These are phyloP conservation scores for Coturnix japonica DNA, from an alignment of 2,113 vertebrate genomes.

Conservation along the genomic window DNA sequence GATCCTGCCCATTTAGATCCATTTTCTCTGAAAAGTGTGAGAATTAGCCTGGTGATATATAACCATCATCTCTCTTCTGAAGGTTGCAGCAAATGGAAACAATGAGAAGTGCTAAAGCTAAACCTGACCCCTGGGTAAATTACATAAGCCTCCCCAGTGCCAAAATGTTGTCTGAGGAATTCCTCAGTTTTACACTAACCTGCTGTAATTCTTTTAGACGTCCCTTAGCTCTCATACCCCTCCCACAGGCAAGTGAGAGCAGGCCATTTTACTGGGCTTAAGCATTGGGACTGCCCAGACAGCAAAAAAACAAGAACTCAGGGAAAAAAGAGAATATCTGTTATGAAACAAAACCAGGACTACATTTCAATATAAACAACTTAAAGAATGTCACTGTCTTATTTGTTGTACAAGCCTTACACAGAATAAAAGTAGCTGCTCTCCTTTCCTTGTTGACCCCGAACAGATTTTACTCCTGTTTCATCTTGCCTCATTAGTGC, in stretches of 20 bases:
- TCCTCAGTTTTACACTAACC: slow-evolving; percentile 38
- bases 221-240: slow-evolving; percentile 38
- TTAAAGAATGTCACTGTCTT: not conserved
- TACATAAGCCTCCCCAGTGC: slow-evolving; percentile 57
- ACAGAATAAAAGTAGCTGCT: not conserved
- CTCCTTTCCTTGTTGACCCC: not conserved
- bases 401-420: not conserved
- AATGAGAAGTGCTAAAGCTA: slow-evolving; percentile 44
- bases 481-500: not conserved
- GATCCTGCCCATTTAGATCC: not conserved
- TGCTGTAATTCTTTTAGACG: slow-evolving; percentile 51
- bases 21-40: not conserved
- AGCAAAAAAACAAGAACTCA: not conserved
- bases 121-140: slow-evolving; percentile 28
- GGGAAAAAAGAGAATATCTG: not conserved
- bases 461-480: not conserved
- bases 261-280: slow-evolving; percentile 1
- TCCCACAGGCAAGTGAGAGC: not conserved
- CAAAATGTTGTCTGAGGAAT: slow-evolving; percentile 48
- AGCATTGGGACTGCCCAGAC: not conserved
- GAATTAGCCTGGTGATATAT: not conserved
- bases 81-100: slow-evolving; percentile 60
- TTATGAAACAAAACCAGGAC: not conserved
- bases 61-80: not conserved
- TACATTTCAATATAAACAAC: not conserved